phyloP scores from a whole-genome alignment of 2,888 invertebrate species.

The Lithophane socia region DNA sequence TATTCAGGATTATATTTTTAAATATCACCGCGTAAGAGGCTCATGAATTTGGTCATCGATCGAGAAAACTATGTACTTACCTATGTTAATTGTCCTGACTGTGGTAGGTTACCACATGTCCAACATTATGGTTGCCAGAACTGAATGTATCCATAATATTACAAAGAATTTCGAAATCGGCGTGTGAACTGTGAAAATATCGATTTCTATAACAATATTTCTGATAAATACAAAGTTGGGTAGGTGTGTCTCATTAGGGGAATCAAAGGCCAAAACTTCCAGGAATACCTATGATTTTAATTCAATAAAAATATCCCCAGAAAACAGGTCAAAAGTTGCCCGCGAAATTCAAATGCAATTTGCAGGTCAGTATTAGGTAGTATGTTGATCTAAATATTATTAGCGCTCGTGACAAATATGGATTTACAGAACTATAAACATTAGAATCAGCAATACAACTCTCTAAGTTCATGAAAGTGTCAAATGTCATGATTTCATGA shows the following conservation, averaged over 20 bases:
- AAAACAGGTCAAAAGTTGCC: not conserved
- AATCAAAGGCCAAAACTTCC: not conserved
- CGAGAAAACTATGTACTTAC: not conserved
- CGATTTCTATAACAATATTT: not conserved
- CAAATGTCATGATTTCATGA: no score
- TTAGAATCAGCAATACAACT: no score
- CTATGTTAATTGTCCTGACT: not conserved
- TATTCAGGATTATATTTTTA: not conserved
- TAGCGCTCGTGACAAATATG: no score
- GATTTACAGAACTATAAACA: no score
- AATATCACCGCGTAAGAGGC: not conserved
- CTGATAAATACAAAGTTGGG: not conserved
- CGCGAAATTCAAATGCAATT: no score
- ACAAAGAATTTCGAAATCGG: not conserved
- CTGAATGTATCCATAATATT: not conserved
- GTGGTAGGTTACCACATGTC: not conserved
- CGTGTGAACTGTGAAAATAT: not conserved
- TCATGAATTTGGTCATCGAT: not conserved
- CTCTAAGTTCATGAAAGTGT: no score
- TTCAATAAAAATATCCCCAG: not conserved
- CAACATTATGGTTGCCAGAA: not conserved
- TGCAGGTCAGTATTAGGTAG: no score
- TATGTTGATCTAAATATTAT: no score
- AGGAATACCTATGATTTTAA: not conserved
- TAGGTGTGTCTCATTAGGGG: not conserved